Evolutionary conservation across 2,888 invertebrate genomes (phyloP), one percentile per base, ranked within the genome.

Genomic region (Amphipyra berbera): DNA sequence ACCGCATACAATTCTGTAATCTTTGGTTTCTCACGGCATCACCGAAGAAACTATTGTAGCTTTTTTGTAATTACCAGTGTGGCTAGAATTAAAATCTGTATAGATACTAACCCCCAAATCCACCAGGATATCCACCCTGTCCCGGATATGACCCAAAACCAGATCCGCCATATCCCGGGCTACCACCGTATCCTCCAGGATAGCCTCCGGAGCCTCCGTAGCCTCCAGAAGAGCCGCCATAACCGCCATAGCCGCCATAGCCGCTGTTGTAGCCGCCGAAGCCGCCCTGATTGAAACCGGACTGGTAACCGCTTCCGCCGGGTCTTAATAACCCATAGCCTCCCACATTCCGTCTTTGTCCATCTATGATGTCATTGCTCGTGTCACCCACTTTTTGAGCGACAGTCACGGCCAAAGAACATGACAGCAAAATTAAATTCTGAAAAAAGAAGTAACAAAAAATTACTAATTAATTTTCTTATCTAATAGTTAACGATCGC

Each of bases 321-420:
- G 89, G 90, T 74, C 82, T 85, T 12, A 89, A 76, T 7, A 93
- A 73, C 1, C 93, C 93, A 53, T 94, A 94, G 7, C 93, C 92
- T 38, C 92, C 91, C 0, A 79, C 71, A 63, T 82, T 90, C 14
- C 90, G 80, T 21, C 86, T 81, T 56, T 86, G 87, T 15, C 82
- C 80, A 30, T 83, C 86, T 40, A 76, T 79, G 61, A 83, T 65
- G 60, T 88, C 89, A 73, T 80, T 82, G 58, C 73, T 87, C 1
- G 84, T 64, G 27, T 88, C 91, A n/a, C 84, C 78, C n/a, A 88
- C 61, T 46, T 88, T 84, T 73, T 91, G 90, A 38, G 85, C 85
- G 6, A 79, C 61, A 13, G 84, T 81, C 75, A 89, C 83, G 79
- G 89, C 87, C 80, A 91, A 42, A 41, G 85, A 79, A 77, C 91